Evolutionary conservation across 1,140 invertebrate species (phyloP).

Genomic region (Polyergus mexicanus): DNA sequence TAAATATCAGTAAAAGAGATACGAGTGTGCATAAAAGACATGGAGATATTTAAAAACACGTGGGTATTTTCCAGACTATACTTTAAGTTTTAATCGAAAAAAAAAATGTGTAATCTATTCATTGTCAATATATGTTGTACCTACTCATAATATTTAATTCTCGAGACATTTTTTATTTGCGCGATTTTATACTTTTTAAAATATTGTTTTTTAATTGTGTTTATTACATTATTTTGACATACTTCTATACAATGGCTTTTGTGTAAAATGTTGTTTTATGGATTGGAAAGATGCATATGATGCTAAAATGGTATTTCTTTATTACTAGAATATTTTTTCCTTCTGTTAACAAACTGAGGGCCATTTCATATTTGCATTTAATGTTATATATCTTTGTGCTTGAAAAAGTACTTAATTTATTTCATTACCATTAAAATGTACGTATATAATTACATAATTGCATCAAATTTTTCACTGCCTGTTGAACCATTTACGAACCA

Average conservation of each 20-base stretch:
- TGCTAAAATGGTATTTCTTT: slow-evolving; percentile 3
- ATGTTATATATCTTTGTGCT: slow-evolving; percentile 52
- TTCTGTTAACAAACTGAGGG: slow-evolving; percentile 68
- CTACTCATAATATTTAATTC: slow-evolving; percentile 59
- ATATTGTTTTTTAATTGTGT: slow-evolving; percentile 77
- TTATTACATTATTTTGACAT: slow-evolving; percentile 63
- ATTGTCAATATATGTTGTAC: slow-evolving; percentile 26
- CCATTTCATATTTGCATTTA: slow-evolving; percentile 58
- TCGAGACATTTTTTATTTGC: slow-evolving; percentile 64
- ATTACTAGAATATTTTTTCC: slow-evolving; percentile 48
- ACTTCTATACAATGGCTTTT: slow-evolving; percentile 68
- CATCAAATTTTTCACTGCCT: slow-evolving; percentile 53
- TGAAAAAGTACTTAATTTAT: slow-evolving; percentile 64
- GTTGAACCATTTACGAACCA: slow-evolving; percentile 28
- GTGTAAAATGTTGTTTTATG: slow-evolving; percentile 70
- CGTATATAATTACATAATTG: slow-evolving; percentile 9
- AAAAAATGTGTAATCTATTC: slow-evolving; percentile 18
- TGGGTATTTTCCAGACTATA: slow-evolving; percentile 75
- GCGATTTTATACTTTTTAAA: slow-evolving; percentile 68
- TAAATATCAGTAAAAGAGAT: slow-evolving; percentile 72
- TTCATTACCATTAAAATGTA: slow-evolving; percentile 29
- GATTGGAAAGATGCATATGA: slow-evolving; percentile 54
- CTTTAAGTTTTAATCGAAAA: slow-evolving; percentile 61
- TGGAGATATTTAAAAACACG: slow-evolving; percentile 46
- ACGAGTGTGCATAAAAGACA: slow-evolving; percentile 67